Base-by-base conservation (phyloP, 2,797 vertebrate species). In the Phataginus tricuspis region DNA sequence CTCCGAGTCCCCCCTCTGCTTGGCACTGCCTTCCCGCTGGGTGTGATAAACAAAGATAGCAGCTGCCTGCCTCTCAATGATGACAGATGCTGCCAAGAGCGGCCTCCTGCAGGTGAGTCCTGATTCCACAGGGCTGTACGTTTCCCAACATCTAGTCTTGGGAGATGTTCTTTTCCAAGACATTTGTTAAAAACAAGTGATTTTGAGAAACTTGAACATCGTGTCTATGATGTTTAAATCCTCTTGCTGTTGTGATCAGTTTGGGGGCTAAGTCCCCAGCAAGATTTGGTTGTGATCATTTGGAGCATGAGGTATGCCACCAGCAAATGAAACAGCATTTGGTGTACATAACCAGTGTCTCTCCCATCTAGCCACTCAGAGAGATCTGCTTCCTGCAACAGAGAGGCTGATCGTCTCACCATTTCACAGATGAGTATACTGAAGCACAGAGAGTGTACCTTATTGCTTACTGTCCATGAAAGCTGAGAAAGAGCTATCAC, bases 371-470 rank as follows among this genome's bases (percentile, higher is more conserved):
- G 64, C 13, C 63, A 27, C 49, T 61, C 8, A 51, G 21, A 72
- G 45, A 71, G 10, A 66, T 34, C 25, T 25, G 18, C 27, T 69
- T 83, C 57, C 45, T 83, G 27, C 53, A 34, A 15, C 18, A 5
- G 42, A 78, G 18, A 61, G 34, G 31, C 66, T 51, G 18, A 4
- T 34, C 0, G 5, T n/a, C 21, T 72, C 9, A 45, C 39, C 57
- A 31, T 51, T 82, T 37, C 27, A 86, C 27, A 86, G 45, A 27
- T 80, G 49, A 25, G 21, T 66, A 15, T 23, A 37, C 29, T n/a
- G 21, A 80, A 66, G 75, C 23, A 39, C 34, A 55, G 61, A 23
- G 0, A 0, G 9, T 2, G 0, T 4, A 6, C 5, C 4, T 53
- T 34, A 66, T 9, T 61, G 29, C 9, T 39, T 45, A 27, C 55